phyloP scores from a whole-genome alignment of 2,888 invertebrate genomes.

The Celastrina argiolus region DNA sequence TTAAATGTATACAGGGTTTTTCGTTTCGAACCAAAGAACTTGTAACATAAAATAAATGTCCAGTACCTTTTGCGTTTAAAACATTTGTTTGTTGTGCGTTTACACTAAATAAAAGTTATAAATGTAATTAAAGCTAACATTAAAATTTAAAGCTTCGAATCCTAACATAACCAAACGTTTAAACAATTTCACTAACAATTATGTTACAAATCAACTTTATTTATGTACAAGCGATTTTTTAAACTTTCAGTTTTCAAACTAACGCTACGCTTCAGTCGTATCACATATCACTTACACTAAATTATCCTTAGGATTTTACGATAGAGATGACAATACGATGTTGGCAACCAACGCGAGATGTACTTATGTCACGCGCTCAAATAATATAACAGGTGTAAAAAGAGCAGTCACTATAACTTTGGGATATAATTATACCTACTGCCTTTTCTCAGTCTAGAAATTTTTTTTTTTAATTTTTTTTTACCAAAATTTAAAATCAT shows the following conservation, averaged over 20 bases:
- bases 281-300: conserved; percentile 12
- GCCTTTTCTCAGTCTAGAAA: too few species aligned
- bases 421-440: too few species aligned
- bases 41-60: neutral
- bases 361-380: neutral
- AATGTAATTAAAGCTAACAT: conserved; percentile 76
- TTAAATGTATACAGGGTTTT: too few species aligned
- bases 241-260: conserved; percentile 18
- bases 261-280: conserved; percentile 19
- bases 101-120: conserved; percentile 33
- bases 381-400: too few species aligned
- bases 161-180: conserved; percentile 49
- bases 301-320: neutral
- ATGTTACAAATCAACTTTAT: neutral
- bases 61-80: neutral
- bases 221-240: conserved; percentile 4
- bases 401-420: too few species aligned
- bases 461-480: too few species aligned
- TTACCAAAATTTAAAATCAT: too few species aligned
- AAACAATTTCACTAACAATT: conserved; percentile 2
- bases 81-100: neutral
- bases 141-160: conserved; percentile 75
- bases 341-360: neutral
- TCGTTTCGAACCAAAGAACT: too few species aligned
- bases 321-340: neutral